Percentiles rank a stretch among this genome's conserved stretches.
Evolutionary conservation across 1,140 invertebrate genomes (phyloP).

Genomic region (Zaprionus davidi): DNA sequence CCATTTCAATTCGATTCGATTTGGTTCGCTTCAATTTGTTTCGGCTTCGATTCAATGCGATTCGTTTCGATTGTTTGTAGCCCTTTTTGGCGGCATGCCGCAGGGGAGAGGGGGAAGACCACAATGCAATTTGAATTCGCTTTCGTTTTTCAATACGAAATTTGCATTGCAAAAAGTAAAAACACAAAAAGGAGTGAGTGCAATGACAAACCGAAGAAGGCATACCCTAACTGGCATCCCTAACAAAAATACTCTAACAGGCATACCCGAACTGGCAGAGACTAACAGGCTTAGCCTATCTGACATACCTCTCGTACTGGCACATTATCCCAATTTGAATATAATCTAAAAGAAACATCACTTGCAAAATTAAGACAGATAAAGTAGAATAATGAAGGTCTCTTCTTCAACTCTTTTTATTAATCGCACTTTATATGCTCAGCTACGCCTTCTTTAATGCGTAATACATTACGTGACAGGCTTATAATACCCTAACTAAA

Average conservation of each 20-base stretch:
- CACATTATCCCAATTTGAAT: not conserved
- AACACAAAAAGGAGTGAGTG: conserved; percentile 9
- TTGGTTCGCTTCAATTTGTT: conserved; percentile 1
- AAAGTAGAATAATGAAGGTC: no score
- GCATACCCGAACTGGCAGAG: not conserved
- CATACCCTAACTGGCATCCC: not conserved
- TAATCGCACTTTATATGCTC: not conserved
- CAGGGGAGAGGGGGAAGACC: not conserved
- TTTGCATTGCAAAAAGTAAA: conserved; percentile 20
- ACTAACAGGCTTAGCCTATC: no score
- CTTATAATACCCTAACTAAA: not conserved
- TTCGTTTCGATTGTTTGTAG: conserved; percentile 25
- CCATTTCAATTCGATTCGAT: conserved; percentile 11
- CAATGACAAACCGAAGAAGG: conserved; percentile 16
- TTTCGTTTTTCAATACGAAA: conserved; percentile 50
- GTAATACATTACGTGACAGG: conserved; percentile 5
- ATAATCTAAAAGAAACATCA: not conserved
- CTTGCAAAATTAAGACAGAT: no score
- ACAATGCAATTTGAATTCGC: conserved; percentile 57
- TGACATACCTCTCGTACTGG: no score
- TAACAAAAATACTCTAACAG: no score
- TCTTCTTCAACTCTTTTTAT: not conserved
- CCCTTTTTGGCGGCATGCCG: conserved; percentile 20
- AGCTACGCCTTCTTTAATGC: not conserved
- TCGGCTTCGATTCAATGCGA: conserved; percentile 8